These are phyloP conservation scores for Zaprionus lachaisei DNA, from an alignment of 1,140 invertebrate genomes.

Conservation along the genomic window DNA sequence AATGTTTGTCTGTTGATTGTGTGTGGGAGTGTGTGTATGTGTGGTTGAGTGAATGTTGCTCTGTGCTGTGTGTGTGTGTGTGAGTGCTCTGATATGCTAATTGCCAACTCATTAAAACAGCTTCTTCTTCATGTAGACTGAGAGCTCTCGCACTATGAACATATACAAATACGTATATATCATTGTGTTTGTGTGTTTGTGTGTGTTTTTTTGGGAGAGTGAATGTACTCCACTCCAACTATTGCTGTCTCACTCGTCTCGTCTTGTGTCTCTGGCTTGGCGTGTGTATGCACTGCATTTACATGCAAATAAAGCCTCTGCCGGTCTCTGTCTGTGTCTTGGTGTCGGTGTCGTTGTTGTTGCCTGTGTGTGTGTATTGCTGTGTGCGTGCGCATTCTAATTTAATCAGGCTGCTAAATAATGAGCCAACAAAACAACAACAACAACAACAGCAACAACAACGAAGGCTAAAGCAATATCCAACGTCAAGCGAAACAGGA, in stretches of 20 bases:
- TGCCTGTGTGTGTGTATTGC: constrained; percentile 34
- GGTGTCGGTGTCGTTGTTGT: constrained; percentile 28
- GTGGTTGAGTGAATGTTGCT: constrained; percentile 6
- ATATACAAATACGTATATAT: neutral
- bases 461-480: constrained; percentile 5
- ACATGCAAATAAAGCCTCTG: constrained; percentile 37
- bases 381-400: constrained; percentile 56
- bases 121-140: constrained; percentile 61
- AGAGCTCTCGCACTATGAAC: constrained; percentile 6
- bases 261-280: neutral
- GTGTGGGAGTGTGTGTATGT: constrained; percentile 27
- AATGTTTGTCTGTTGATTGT: constrained; percentile 33
- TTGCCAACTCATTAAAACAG: constrained; percentile 80
- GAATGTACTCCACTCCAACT: neutral
- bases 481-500: constrained; percentile 30
- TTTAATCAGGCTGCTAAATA: constrained; percentile 78
- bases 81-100: constrained; percentile 69
- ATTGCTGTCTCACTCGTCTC: constrained; percentile 6
- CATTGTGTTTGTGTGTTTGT: neutral
- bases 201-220: too few species aligned
- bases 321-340: constrained; percentile 26
- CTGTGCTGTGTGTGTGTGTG: constrained; percentile 11
- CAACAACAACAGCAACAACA: constrained; percentile 12
- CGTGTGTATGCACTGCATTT: constrained; percentile 47
- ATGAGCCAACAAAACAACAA: constrained; percentile 60